Conservation (phyloP, 2,113 vertebrate species). For the Eleginops maclovinus region DNA sequence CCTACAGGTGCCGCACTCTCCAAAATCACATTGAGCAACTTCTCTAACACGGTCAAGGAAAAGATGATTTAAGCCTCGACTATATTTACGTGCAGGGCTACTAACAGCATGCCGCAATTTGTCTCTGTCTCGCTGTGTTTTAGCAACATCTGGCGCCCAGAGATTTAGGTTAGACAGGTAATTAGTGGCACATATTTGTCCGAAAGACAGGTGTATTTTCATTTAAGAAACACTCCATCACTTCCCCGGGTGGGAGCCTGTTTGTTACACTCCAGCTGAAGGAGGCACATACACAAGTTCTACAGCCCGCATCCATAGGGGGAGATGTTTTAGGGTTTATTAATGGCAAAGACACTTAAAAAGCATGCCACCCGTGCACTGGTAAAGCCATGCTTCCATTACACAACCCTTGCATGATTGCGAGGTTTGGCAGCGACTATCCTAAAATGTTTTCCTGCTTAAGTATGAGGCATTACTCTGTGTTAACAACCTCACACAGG, state of each 20-base stretch:
- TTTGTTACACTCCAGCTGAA: constrained; percentile 57
- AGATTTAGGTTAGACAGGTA: constrained; percentile 90
- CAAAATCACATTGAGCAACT: constrained; percentile 82
- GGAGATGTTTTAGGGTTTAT: constrained; percentile 25
- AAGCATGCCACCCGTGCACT: constrained; percentile 32
- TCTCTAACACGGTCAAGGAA: constrained; percentile 87
- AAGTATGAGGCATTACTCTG: constrained; percentile 75
- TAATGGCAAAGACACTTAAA: constrained; percentile 12
- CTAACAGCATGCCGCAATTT: constrained; percentile 80
- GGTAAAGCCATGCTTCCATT: constrained; percentile 67
- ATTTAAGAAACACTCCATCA: constrained; percentile 87
- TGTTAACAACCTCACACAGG: constrained; percentile 71
- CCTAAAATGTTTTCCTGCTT: constrained; percentile 72
- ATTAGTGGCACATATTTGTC: constrained; percentile 88
- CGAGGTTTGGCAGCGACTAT: constrained; percentile 55
- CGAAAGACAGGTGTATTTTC: constrained; percentile 88
- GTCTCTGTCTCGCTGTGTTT: constrained; percentile 86
- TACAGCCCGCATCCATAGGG: constrained; percentile 35
- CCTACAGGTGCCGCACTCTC: constrained; percentile 66
- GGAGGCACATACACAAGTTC: constrained; percentile 37
- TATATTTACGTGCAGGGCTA: constrained; percentile 84
- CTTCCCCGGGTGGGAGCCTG: constrained; percentile 68
- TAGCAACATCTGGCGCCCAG: constrained; percentile 88
- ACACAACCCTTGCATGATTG: constrained; percentile 76
- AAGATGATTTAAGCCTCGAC: constrained; percentile 86